Percentiles rank a stretch among this genome's conserved stretches.
Evolutionary conservation across 2,888 invertebrate species (phyloP).

Genomic region (Acleris holmiana): DNA sequence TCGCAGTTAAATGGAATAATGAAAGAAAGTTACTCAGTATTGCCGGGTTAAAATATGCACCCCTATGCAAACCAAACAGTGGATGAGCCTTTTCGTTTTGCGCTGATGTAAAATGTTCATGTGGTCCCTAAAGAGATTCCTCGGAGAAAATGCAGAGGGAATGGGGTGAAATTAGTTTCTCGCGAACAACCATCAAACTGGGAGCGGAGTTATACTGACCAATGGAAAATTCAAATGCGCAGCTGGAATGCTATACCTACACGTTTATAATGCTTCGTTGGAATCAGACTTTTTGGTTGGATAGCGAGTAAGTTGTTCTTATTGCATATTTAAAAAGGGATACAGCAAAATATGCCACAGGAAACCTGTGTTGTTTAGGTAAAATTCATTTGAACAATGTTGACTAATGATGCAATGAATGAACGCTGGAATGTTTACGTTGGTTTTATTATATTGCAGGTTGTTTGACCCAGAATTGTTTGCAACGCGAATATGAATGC

Average conservation of each 20-base stretch:
- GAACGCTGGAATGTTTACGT: no score
- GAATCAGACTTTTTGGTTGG: neutral
- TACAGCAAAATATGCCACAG: no score
- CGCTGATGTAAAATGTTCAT: conserved; percentile 35
- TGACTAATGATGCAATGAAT: no score
- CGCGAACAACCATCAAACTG: conserved; percentile 18
- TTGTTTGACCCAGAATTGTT: no score
- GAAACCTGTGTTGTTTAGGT: no score
- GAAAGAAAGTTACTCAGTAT: conserved; percentile 38
- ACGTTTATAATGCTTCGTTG: neutral
- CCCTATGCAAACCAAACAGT: conserved; percentile 35
- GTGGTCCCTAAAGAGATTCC: conserved; percentile 28
- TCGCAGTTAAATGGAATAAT: conserved; percentile 35
- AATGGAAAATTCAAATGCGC: conserved; percentile 8
- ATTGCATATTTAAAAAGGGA: no score
- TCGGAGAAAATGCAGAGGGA: conserved; percentile 16
- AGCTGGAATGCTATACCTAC: no score
- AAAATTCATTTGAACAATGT: no score
- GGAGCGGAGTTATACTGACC: conserved; percentile 15
- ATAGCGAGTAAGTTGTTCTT: no score
- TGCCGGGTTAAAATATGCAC: conserved; percentile 34
- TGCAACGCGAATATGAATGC: no score
- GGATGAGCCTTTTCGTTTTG: conserved; percentile 30
- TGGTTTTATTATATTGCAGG: no score
- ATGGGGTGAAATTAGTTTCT: conserved; percentile 33